Evolutionary conservation across 2,888 invertebrate species (phyloP), one percentile per base, ranked within the genome.

Genomic region (Stomorhina lunata): DNA sequence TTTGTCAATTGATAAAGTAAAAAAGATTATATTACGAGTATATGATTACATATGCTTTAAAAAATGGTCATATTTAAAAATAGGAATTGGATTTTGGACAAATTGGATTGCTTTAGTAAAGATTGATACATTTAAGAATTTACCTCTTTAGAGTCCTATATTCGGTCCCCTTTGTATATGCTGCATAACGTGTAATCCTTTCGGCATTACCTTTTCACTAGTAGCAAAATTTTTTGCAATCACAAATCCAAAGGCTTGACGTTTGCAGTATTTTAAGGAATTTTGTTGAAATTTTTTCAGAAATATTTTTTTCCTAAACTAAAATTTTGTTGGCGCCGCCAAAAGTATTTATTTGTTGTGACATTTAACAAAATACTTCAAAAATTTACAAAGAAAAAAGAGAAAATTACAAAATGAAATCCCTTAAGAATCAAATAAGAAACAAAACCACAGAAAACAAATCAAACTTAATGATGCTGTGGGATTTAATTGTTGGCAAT

Each of bases 401-500:
- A 22, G 17, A 15, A 34, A 55, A 57, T 34, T 6, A 45, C 17
- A 15, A 50, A 50, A 20, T 20, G 2, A 32, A 76, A 45, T 45
- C 57, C 37, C 57, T 66, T 37, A 32, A 63, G 40, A 63, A 53
- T 20, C 48, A 22, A 22, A 7, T 2, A 45, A 37, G 34, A 37
- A 37, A 29, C 32, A 20, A 32, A 57, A 48, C 45, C 45, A 57
- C 37, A 66, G 37, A 57, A 29, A 57, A 76, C 48, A 66, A 76
- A 76, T 76, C 59, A 76, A 75, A 40, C 66, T 50, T 57, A 76
- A 66, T 76, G 66, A 76, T 59, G 66, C 76, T 76, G 66, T 76
- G 76, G 76, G 76, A 76, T 59, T 76, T 76, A 76, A 76, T 76
- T 76, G 66, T 59, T 59, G 29, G 66, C 76, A 76, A 66, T 66